Percentiles rank a stretch among this genome's conserved stretches.
phyloP scores from a whole-genome alignment of 1,140 invertebrate species.

The Zaprionus lachaisei region DNA sequence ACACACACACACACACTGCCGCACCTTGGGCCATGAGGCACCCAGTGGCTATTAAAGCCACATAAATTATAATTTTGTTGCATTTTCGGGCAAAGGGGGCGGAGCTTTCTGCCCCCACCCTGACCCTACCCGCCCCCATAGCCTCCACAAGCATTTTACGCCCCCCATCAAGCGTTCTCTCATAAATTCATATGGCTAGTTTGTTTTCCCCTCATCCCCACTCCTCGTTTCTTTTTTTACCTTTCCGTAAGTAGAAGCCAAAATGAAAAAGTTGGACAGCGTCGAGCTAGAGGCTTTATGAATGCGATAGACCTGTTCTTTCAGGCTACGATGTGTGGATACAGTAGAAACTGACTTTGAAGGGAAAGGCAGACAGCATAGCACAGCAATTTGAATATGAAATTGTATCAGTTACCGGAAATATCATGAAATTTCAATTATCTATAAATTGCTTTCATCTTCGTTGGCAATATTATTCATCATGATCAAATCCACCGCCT shows the following conservation, averaged over 20 bases:
- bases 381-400: too few species aligned
- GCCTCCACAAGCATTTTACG: conserved; percentile 21
- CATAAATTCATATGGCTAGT: conserved; percentile 82
- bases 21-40: conserved; percentile 39
- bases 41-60: conserved; percentile 79
- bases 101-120: not conserved
- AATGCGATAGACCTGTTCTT: not conserved
- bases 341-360: conserved; percentile 25
- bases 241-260: conserved; percentile 24
- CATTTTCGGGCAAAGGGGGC: conserved; percentile 30
- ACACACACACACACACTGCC: conserved; percentile 7
- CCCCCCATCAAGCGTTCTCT: conserved; percentile 31
- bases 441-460: too few species aligned
- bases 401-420: too few species aligned
- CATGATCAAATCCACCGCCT: too few species aligned
- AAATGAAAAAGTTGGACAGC: conserved; percentile 68
- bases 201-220: conserved; percentile 43
- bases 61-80: conserved; percentile 83
- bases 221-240: conserved; percentile 28
- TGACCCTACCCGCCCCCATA: not conserved
- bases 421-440: too few species aligned
- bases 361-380: not conserved
- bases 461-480: too few species aligned
- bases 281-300: conserved; percentile 15
- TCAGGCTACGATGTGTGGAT: not conserved